These are phyloP conservation scores for Agrypnia vestita DNA, from an alignment of 1,140 invertebrate genomes.

Conservation along the genomic window DNA sequence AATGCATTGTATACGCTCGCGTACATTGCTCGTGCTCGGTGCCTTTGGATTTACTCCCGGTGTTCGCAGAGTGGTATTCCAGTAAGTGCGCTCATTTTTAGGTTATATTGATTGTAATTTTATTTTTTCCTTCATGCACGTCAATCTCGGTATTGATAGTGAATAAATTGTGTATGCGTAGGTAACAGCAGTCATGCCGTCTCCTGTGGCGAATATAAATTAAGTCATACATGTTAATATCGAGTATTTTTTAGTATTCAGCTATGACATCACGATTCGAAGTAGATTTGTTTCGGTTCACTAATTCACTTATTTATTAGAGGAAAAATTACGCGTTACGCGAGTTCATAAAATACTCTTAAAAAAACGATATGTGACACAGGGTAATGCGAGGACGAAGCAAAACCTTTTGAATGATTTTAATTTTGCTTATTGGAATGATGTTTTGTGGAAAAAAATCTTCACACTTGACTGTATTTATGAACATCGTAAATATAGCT, in stretches of 20 bases:
- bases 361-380: too few species aligned
- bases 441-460: too few species aligned
- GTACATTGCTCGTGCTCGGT: constrained; percentile 33
- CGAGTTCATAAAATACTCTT: too few species aligned
- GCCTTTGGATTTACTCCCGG: constrained; percentile 46
- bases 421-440: too few species aligned
- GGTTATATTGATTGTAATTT: constrained; percentile 43
- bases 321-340: too few species aligned
- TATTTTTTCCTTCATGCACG: neutral
- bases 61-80: constrained; percentile 17
- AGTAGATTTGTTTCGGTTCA: neutral
- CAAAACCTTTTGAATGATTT: too few species aligned
- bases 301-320: neutral
- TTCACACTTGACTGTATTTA: too few species aligned
- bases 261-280: neutral
- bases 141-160: neutral
- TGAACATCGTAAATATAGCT: too few species aligned
- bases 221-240: neutral
- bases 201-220: neutral
- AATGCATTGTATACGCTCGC: constrained; percentile 45
- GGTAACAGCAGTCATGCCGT: neutral
- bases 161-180: neutral
- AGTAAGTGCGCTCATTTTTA: constrained; percentile 23
- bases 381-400: too few species aligned
- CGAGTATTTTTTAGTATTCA: neutral